Evolutionary conservation across 2,797 vertebrate genomes (phyloP).

Genomic region (Gambelia wislizenii): DNA sequence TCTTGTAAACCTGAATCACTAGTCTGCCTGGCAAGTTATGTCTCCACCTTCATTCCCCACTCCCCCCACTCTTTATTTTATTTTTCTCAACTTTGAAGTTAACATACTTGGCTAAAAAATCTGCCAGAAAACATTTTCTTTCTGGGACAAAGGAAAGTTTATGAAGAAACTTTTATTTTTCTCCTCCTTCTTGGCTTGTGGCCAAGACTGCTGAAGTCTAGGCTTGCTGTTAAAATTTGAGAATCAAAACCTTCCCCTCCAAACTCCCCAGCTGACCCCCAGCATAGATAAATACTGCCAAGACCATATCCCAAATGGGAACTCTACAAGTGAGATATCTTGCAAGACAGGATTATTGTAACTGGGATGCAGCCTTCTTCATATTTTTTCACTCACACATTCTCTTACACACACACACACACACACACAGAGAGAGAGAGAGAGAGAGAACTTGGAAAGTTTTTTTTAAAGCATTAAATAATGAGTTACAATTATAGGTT

Average conservation of each 20-base stretch:
- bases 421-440: neutral
- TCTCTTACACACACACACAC: neutral
- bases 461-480: neutral
- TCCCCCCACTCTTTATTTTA: neutral
- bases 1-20: conserved; percentile 63
- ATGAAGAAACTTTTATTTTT: conserved; percentile 61
- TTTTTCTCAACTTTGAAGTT: conserved; percentile 40
- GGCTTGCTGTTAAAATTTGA: conserved; percentile 23
- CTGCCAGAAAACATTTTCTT: conserved; percentile 61
- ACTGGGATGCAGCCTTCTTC: conserved; percentile 26
- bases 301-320: conserved; percentile 25
- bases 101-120: conserved; percentile 59
- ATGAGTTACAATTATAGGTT: too few relatives aligned
- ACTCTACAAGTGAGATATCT: neutral
- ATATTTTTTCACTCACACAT: neutral
- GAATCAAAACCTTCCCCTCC: conserved; percentile 28
- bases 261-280: neutral
- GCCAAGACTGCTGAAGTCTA: conserved; percentile 38
- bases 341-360: conserved; percentile 21
- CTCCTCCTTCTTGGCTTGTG: conserved; percentile 41
- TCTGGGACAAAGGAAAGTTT: conserved; percentile 64
- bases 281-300: conserved; percentile 39
- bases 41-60: conserved; percentile 41
- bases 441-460: neutral
- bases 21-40: conserved; percentile 35